Base-by-base conservation (phyloP, 2,797 vertebrate species). In the Pipistrellus nathusii region DNA sequence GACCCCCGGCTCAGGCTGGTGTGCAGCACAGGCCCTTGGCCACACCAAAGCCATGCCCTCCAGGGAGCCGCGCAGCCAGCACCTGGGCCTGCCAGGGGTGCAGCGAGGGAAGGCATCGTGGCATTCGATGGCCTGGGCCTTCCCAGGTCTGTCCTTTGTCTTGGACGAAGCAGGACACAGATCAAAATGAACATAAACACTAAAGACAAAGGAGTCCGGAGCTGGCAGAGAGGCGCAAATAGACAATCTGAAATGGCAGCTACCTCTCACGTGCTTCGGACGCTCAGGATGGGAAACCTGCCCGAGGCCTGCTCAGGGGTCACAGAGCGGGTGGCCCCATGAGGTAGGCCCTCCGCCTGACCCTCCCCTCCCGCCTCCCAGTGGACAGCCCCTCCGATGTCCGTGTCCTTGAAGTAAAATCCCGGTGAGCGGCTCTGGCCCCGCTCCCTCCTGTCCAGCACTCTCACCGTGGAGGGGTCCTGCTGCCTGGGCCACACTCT, bases 251-350 rank as follows among this genome's bases (percentile, higher is more conserved):
- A 83, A 46, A 46, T 41, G 20, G 66, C 30, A 53, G 64, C 80
- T 44, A 30, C 76, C 20, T 41, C n/a, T 30, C n/a, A 0, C 8
- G 41, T 9, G 18, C 30, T 59, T 25, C 13, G n/a, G 59, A 64
- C 0, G 9, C 23, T 23, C 3, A 0, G 46, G 5, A 8, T 84
- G 4, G 72, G 86, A 57, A 15, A 18, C 20, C 13, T 15, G 23
- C 11, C 13, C 32, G 11, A 48, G 27, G 44, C 64, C 3, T 48
- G 30, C 69, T 62, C 71, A 53, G 21, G 11, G 23, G 25, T 25
- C 59, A 62, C 25, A 6, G 27, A 62, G 59, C 11, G 41, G 12
- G 17, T 9, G 2, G 1, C 25, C 4, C 0, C 2, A 12, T 0
- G 0, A 32, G 59, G 35, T 6, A 10, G 21, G 20, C 15, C 32